These are phyloP conservation scores for Venustaconcha ellipsiformis DNA, from an alignment of 1,140 invertebrate species.

Conservation along the genomic window DNA sequence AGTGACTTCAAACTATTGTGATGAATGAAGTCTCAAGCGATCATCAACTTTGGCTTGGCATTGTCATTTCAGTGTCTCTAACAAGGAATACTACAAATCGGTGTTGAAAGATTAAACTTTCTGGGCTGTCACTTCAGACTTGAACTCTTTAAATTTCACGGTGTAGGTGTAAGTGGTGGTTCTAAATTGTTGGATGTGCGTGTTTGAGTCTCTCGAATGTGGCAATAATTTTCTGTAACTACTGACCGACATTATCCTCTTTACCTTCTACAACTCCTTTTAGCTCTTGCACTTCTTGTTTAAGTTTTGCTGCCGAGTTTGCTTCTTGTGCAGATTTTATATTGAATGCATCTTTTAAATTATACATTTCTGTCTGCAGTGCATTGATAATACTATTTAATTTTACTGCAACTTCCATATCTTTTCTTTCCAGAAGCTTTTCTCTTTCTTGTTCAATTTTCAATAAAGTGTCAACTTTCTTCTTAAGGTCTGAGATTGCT, in stretches of 20 bases:
- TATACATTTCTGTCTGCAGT: slow-evolving; percentile 15
- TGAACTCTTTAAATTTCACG: too few relatives aligned
- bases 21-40: too few relatives aligned
- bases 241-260: slow-evolving; percentile 2
- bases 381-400: slow-evolving; percentile 15
- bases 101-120: too few relatives aligned
- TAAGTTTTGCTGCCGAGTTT: slow-evolving; percentile 25
- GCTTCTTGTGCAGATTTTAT: slow-evolving; percentile 23
- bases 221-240: too few relatives aligned
- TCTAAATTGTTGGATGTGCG: too few relatives aligned
- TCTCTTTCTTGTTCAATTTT: slow-evolving; percentile 27
- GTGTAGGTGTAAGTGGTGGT: too few relatives aligned
- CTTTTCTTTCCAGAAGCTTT: slow-evolving; percentile 9
- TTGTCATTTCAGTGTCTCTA: too few relatives aligned
- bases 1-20: too few relatives aligned
- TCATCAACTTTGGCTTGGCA: too few relatives aligned
- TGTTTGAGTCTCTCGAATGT: too few relatives aligned
- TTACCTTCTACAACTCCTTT: slow-evolving; percentile 8
- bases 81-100: too few relatives aligned
- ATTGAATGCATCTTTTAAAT: slow-evolving; percentile 18
- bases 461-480: slow-evolving; percentile 13
- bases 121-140: too few relatives aligned
- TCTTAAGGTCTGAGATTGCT: slow-evolving; percentile 15
- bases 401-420: slow-evolving; percentile 16
- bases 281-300: slow-evolving; percentile 21